Evolutionary conservation across 2,113 vertebrate genomes (phyloP).

Genomic region (Pelecanoides urinatrix): DNA sequence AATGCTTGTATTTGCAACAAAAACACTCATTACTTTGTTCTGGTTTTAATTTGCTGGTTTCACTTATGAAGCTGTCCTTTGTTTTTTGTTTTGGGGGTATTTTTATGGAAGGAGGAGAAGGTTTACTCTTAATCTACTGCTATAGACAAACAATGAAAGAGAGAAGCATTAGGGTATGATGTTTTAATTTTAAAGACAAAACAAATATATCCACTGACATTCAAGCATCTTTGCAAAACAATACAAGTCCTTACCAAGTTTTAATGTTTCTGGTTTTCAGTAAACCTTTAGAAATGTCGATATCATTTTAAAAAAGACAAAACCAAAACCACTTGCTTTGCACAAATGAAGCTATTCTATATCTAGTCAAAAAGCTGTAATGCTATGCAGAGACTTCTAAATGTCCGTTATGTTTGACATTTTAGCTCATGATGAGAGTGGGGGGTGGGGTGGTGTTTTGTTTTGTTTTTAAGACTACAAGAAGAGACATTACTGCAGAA

Average conservation of each 20-base stretch:
- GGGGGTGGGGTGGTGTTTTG: neutral
- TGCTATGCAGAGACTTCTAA: neutral
- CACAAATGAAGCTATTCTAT: neutral
- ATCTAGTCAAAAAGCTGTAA: neutral
- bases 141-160: neutral
- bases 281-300: neutral
- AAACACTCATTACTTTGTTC: neutral
- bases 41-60: neutral
- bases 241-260: neutral
- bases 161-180: neutral
- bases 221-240: neutral
- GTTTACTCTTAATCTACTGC: neutral
- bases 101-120: neutral
- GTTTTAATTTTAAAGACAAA: neutral
- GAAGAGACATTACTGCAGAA: neutral
- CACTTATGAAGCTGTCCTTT: neutral
- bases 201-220: neutral
- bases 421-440: neutral
- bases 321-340: neutral
- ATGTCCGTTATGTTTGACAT: neutral
- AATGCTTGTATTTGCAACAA: neutral
- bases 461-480: neutral
- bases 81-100: neutral
- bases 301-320: neutral
- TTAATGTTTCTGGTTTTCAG: neutral